phyloP scores from a whole-genome alignment of 2,797 vertebrate species.

The Rhynchonycteris naso region DNA sequence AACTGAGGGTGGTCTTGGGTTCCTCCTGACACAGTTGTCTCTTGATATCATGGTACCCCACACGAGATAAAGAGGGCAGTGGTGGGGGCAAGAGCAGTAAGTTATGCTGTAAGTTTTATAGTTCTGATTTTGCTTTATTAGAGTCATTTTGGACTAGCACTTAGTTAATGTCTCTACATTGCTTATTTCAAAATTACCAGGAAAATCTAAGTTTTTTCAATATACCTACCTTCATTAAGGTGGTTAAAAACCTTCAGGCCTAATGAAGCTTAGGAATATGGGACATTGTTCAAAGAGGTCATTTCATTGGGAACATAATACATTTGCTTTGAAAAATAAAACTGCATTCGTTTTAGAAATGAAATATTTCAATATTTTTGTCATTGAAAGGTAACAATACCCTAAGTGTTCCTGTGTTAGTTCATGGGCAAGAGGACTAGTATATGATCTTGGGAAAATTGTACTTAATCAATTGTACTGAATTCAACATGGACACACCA shows the following conservation, averaged over 20 bases:
- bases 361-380: neutral
- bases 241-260: neutral
- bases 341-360: neutral
- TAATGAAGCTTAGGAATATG: neutral
- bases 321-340: neutral
- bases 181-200: constrained; percentile 2
- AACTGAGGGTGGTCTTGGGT: neutral
- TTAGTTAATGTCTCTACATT: neutral
- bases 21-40: neutral
- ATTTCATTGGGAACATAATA: neutral
- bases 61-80: neutral
- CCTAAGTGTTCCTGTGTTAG: neutral
- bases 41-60: neutral
- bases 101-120: neutral
- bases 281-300: neutral
- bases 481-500: neutral
- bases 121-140: neutral
- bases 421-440: neutral
- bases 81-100: neutral
- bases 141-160: neutral
- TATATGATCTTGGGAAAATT: neutral
- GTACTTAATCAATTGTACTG: neutral
- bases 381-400: neutral
- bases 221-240: neutral
- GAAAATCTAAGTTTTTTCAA: neutral